Conservation (phyloP, 2,113 vertebrate genomes). For the Apodemus speciosus region DNA sequence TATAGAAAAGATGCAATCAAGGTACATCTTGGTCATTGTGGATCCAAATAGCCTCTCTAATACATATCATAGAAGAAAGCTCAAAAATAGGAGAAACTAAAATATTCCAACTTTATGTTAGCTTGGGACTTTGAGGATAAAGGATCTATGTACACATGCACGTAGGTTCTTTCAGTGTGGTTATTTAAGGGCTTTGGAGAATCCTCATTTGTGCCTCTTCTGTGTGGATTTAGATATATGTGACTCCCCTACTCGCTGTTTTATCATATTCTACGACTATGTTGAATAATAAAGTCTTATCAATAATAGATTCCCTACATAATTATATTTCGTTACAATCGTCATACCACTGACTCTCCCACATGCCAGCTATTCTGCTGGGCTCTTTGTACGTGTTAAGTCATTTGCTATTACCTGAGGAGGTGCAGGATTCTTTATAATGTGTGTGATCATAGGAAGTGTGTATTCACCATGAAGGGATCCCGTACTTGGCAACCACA, state of each 20-base stretch:
- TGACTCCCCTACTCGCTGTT: background rate
- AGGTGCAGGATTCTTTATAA: background rate
- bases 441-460: background rate
- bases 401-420: background rate
- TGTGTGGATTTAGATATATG: background rate
- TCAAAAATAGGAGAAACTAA: background rate
- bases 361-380: background rate
- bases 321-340: background rate
- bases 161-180: background rate
- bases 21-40: constrained; percentile 20
- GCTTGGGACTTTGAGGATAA: constrained; percentile 18
- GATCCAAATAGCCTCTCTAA: constrained; percentile 21
- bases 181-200: background rate
- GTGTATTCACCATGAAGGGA: background rate
- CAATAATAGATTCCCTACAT: background rate
- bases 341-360: background rate
- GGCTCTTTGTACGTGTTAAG: background rate
- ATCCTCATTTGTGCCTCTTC: background rate
- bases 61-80: constrained; percentile 9
- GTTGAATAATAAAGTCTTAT: background rate
- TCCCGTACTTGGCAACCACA: background rate
- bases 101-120: background rate
- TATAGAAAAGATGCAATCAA: background rate
- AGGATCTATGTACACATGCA: background rate
- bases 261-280: background rate